Evolutionary conservation across 2,797 vertebrate species (phyloP), one percentile per base, ranked within the genome.

Genomic region (Pseudomugil gertrudae): DNA sequence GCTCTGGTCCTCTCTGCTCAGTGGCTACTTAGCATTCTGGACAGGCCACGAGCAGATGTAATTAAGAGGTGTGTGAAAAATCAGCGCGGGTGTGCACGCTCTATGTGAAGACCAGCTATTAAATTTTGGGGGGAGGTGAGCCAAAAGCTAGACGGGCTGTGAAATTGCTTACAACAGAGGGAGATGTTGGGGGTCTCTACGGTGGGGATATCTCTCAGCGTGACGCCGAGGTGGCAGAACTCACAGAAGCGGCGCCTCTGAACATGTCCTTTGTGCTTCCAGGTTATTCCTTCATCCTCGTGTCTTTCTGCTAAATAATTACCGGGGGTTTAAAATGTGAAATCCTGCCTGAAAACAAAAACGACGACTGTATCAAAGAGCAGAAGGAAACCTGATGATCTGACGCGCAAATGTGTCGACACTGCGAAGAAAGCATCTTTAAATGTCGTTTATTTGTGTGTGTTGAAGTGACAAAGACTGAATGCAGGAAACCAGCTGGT

Each of bases 141-240:
- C 87, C 87, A 84, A 81, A 84, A 86, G 83, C 79, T 76, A 88
- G 84, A 79, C 78, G 27, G 79, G 72, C 80, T 84, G 86, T 89
- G 89, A 93, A 93, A 92, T 89, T 88, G 85, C 85, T 87, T 86
- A 86, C 84, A 91, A 86, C 79, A 75, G 83, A 78, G 79, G 67
- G 84, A 84, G 85, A 85, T 85, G 84, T 73, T 79, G 69, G 68
- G 79, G 80, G 80, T 74, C 70, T 77, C 36, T 35, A 58, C 74
- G 52, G 62, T n/a, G 76, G 77, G 84, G 79, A 64, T 19, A 72
- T 63, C 63, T 76, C 68, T 67, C 63, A 66, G 62, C 66, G 54
- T 66, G 84, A 88, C 77, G 64, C 60, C 6, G 80, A 87, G 81
- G 85, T 67, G 79, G 87, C 55, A 75, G 80, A 72, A 70, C 74